Base-by-base conservation (phyloP, 2,888 invertebrate species). In the Brachypalpus laphriformis region DNA sequence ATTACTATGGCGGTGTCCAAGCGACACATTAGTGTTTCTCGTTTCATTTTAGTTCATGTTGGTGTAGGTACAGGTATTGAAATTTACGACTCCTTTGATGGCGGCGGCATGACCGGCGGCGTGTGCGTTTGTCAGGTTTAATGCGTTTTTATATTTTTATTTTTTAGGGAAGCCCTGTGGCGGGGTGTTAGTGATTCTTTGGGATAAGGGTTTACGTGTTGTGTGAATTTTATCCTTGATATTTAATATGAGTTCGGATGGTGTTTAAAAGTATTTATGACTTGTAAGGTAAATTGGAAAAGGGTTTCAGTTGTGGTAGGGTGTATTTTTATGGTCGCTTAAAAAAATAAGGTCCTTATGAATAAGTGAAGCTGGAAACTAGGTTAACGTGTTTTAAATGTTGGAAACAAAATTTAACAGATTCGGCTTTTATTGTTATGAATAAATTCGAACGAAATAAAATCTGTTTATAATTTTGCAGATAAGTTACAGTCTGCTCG, bases 1-100 rank as follows among this genome's bases (percentile, higher is more conserved):
- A 83, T 83, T 75, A 83, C 80, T 20, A 34, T 63, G 74, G 63
- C 72, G 49, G 25, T 6, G 61, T 71, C 45, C 61, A 56, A 54
- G 49, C 42, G 14, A 40, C n/a, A 57, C 65, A 37, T 57, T 71
- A 65, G 65, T 71, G 54, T 45, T 66, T 68, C 34, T 14, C 8
- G 18, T 66, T 77, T 54, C 72, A 72, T 14, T 59, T 49, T 37
- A 18, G 57, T 8, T 74, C 71, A 3, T 45, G 49, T 20, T 34
- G 14, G 59, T 45, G 31, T 22, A 20, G 45, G 31, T 7, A 14
- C 7, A 49, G 47, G 66, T 66, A 37, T 56, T 76, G 18, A 57
- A 71, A 82, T 82, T 82, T 82, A 82, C 65, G 70, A 65, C 82
- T 14, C 34, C 8, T 3, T 7, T 31, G 81, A 18, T 14, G 28